These are phyloP conservation scores for Oscarella lobularis DNA, from an alignment of 37 sponge, comb jelly and placozoan genomes.

Conservation along the genomic window DNA sequence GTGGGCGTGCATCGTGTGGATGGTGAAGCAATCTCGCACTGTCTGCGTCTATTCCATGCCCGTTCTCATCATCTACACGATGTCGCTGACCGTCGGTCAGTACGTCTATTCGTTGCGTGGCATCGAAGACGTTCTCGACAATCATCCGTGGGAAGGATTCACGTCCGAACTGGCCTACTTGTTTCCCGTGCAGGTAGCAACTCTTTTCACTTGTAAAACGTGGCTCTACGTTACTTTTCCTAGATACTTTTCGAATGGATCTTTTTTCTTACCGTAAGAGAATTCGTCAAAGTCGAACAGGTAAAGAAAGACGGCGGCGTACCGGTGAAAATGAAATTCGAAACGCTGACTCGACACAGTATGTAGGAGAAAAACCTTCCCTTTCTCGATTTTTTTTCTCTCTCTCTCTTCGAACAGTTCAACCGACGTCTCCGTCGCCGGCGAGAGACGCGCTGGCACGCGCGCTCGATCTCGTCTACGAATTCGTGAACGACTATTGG, in stretches of 20 bases:
- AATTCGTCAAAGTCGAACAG: not conserved
- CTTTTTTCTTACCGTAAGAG: not conserved
- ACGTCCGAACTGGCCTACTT: not conserved
- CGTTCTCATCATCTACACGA: not conserved
- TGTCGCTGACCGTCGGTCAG: not conserved
- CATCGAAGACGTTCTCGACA: not conserved
- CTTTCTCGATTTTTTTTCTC: too few relatives aligned
- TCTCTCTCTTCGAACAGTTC: too few relatives aligned
- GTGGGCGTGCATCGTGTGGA: constrained; percentile 57
- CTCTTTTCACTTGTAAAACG: not conserved
- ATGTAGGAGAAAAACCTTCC: too few relatives aligned
- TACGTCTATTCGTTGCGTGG: not conserved
- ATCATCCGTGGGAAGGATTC: not conserved
- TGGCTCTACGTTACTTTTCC: not conserved
- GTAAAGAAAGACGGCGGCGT: too few relatives aligned
- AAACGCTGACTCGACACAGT: too few relatives aligned
- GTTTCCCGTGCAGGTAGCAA: not conserved
- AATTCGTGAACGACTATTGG: constrained; percentile 33
- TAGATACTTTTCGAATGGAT: not conserved
- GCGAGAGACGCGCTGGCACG: not conserved
- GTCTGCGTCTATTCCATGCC: not conserved
- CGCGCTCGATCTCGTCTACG: not conserved
- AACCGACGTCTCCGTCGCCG: not conserved
- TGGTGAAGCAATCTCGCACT: constrained; percentile 3
- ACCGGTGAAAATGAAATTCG: too few relatives aligned